Conservation (phyloP, 2,113 vertebrate genomes). For the Todiramphus chloris region DNA sequence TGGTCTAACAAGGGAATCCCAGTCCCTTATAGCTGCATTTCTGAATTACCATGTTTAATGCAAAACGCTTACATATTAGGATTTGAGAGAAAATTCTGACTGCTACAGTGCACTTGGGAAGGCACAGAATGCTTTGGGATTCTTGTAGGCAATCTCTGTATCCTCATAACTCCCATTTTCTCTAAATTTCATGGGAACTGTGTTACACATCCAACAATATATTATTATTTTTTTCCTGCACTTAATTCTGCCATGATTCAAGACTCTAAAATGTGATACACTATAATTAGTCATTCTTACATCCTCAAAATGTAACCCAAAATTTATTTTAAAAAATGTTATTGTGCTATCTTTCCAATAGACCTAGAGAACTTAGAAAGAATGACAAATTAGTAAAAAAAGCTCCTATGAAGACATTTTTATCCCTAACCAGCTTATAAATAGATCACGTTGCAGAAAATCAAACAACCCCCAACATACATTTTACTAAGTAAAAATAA, state of each 20-base stretch:
- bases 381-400: not conserved
- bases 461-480: not conserved
- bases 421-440: not conserved
- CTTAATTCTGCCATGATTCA: not conserved
- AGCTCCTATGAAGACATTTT: not conserved
- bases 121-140: not conserved
- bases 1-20: not conserved
- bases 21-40: fast-evolving
- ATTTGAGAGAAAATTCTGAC: not conserved
- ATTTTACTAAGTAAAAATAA: not conserved
- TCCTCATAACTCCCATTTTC: not conserved
- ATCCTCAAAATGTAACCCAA: not conserved
- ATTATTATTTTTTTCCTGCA: not conserved
- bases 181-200: not conserved
- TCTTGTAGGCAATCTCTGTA: not conserved
- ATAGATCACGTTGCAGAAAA: not conserved
- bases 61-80: not conserved
- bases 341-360: not conserved
- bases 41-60: not conserved
- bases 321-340: not conserved
- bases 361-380: not conserved
- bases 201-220: not conserved
- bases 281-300: not conserved
- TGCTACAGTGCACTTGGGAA: not conserved
- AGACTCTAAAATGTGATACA: not conserved